Evolutionary conservation across 2,888 invertebrate species (phyloP), one percentile per base, ranked within the genome.

Genomic region (Papilio elwesi): DNA sequence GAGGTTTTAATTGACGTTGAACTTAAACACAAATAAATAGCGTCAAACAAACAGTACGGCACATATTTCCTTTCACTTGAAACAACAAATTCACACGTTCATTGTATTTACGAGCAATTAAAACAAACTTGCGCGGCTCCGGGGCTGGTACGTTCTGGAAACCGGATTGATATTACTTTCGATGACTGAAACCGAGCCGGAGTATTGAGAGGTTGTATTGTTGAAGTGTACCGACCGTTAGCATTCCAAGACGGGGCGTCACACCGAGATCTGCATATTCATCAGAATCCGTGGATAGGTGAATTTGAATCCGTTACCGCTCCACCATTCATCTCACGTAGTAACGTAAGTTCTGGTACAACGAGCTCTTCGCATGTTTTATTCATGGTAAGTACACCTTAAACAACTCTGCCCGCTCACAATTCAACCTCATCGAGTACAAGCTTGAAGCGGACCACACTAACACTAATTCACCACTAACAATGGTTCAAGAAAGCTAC

Each of bases 181-280:
- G 76, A 74, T 79, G 74, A 71, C 75, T 80, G 81, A 83, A 82
- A 82, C 78, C 78, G 77, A 83, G 67, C 78, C 76, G 75, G 75
- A 72, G 76, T 77, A 74, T 76, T 76, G 76, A 76, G 78, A 76
- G 72, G 72, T 70, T 77, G 78, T 82, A 87, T 87, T 88, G 85
- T 87, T 85, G 82, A 91, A 89, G 89, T 90, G 81, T 86, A 82
- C 85, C 86, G 76, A 92, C 92, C 92, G 93, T 92, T 92, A 92
- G 85, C 81, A 91, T 90, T 90, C 90, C 90, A 78, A 80, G 87
- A 84, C 87, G 78, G 82, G 81, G 83, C 87, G 87, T 90, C 89
- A 90, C 87, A 85, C 80, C 82, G 79, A 85, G 76, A 87, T 90
- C 86, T 91, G 87, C 88, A 92, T 92, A 93, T 92, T 91, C 89